Evolutionary conservation across 1,140 invertebrate genomes (phyloP).

Genomic region (Eurosta solidaginis): DNA sequence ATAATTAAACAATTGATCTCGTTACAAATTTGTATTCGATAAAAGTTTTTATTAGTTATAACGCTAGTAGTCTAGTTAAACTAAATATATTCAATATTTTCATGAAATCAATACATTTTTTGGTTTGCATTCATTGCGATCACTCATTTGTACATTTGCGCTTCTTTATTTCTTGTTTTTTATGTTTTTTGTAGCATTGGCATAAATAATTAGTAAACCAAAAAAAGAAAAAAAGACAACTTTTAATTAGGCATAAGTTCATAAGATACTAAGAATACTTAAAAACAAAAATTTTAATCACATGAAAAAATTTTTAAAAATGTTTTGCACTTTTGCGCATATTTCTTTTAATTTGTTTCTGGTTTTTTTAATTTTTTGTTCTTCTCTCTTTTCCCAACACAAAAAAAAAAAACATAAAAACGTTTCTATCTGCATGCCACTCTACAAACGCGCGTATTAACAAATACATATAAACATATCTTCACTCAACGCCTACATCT

Average conservation of each 20-base stretch:
- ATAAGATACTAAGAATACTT: neutral
- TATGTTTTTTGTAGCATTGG: slow-evolving; percentile 8
- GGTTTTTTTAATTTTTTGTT: neutral
- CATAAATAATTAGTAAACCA: slow-evolving; percentile 3
- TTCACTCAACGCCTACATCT: neutral
- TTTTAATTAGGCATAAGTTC: neutral
- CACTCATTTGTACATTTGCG: slow-evolving; percentile 4
- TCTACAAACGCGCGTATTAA: neutral
- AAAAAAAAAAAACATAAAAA: neutral
- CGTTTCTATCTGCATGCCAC: slow-evolving; percentile 30
- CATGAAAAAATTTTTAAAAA: neutral
- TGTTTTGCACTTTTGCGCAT: neutral
- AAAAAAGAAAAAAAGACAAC: neutral
- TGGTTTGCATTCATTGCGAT: neutral
- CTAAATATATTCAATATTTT: neutral
- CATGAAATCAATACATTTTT: neutral
- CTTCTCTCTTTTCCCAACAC: neutral
- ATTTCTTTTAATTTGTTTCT: slow-evolving; percentile 8
- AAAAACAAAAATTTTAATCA: neutral
- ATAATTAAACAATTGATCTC: neutral
- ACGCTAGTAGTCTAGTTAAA: neutral
- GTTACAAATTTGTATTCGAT: neutral
- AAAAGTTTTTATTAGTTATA: neutral
- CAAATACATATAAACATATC: neutral
- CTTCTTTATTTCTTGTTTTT: neutral